phyloP scores from a whole-genome alignment of 2,797 vertebrate species.

The Alca torda region DNA sequence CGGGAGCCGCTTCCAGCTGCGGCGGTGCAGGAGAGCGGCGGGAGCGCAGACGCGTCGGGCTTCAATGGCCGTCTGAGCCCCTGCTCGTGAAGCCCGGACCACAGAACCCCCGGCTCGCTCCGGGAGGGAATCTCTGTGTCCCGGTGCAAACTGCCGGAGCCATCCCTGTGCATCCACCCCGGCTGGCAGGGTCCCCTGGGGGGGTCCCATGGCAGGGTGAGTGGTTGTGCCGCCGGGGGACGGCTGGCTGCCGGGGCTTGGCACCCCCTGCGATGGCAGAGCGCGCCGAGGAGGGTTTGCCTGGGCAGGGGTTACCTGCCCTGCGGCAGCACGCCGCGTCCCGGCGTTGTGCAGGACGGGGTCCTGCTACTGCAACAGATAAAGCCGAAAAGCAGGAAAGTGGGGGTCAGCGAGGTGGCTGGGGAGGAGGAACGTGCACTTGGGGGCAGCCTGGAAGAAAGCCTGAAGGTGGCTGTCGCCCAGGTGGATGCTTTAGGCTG shows the following conservation, averaged over 20 bases:
- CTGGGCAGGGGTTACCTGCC: no score
- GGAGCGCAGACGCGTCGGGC: accelerated
- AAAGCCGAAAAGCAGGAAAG: neutral
- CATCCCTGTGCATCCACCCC: accelerated
- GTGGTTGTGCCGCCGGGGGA: neutral
- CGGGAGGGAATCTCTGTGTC: accelerated
- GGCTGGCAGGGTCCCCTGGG: accelerated
- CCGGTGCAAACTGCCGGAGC: neutral
- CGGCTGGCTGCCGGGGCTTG: neutral
- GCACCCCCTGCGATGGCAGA: neutral
- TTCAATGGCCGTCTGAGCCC: neutral
- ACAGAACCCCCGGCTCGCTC: neutral
- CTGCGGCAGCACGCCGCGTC: neutral
- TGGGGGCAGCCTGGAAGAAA: neutral
- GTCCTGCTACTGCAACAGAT: neutral
- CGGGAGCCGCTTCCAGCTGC: constrained; percentile 6
- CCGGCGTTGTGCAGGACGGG: accelerated
- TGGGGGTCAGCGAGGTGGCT: neutral
- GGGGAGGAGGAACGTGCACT: accelerated
- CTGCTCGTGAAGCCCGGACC: neutral
- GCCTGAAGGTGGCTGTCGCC: neutral
- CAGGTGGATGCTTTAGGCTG: neutral
- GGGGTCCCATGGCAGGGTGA: neutral
- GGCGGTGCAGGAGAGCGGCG: neutral
- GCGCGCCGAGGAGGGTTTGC: neutral